Conservation (phyloP, 2,113 vertebrate species). For the Passer montanus region DNA sequence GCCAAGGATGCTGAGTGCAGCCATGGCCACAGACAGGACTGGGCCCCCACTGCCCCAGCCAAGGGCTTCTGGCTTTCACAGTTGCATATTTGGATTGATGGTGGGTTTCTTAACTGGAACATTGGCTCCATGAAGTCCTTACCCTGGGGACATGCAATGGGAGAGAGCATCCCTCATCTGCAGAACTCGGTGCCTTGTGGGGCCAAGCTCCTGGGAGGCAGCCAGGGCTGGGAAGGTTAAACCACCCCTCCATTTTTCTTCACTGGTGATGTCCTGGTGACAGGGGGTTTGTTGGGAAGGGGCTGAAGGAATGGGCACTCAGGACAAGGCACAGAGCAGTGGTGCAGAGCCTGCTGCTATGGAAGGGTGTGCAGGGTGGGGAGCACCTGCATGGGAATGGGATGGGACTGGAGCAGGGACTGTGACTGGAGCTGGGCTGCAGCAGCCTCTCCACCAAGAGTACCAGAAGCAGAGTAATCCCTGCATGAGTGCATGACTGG, state of each 20-base stretch:
- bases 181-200: not conserved
- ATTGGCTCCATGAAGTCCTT: not conserved
- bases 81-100: not conserved
- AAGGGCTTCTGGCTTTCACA: conserved; percentile 9
- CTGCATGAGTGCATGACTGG: not conserved
- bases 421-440: not conserved
- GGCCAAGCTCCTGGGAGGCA: not conserved
- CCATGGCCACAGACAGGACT: accelerated
- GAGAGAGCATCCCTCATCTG: not conserved
- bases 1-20: not conserved
- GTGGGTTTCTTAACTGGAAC: not conserved
- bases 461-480: not conserved
- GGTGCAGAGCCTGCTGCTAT: not conserved
- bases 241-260: not conserved
- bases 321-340: conserved; percentile 4
- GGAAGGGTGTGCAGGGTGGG: not conserved
- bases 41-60: not conserved
- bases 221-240: not conserved
- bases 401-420: not conserved
- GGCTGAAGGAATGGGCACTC: not conserved
- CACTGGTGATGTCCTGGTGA: not conserved
- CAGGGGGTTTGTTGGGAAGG: not conserved
- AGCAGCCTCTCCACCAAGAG: not conserved
- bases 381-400: accelerated
- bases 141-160: accelerated